phyloP scores from a whole-genome alignment of 2,797 vertebrate species.

The Leucoraja ocellata region DNA sequence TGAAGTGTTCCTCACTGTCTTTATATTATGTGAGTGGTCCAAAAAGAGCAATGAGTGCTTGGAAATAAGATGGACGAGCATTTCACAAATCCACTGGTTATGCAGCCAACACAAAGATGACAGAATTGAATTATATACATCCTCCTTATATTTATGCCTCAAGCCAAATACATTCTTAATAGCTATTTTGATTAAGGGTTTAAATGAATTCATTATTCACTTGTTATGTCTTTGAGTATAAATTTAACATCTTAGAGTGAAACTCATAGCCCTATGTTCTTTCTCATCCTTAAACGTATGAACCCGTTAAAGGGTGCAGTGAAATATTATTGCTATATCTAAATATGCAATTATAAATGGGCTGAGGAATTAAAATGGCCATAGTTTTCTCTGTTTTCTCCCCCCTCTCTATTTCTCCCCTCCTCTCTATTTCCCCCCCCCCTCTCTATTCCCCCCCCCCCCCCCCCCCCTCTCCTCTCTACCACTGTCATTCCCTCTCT shows the following conservation, averaged over 20 bases:
- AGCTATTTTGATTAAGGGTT: background rate
- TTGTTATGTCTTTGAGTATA: background rate
- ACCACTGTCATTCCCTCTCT: too few relatives aligned
- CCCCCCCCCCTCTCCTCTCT: too few relatives aligned
- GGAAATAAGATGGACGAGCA: background rate
- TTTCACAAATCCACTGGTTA: background rate
- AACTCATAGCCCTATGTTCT: background rate
- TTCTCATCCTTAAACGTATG: background rate
- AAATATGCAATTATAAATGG: background rate
- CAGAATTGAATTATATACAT: background rate
- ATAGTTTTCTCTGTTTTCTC: too few relatives aligned
- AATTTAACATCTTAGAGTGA: background rate
- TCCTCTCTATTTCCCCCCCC: too few relatives aligned
- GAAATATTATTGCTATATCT: background rate
- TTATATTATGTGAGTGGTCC: background rate
- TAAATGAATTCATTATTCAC: background rate
- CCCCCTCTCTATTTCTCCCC: too few relatives aligned
- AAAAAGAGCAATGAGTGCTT: background rate
- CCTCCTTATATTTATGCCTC: background rate
- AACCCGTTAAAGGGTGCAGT: background rate
- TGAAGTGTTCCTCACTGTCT: background rate
- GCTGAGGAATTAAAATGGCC: too few relatives aligned
- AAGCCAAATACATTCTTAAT: background rate
- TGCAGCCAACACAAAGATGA: background rate
- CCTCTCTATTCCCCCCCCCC: too few relatives aligned